phyloP scores from a whole-genome alignment of 1,140 invertebrate genomes.

The Sinella curviseta region DNA sequence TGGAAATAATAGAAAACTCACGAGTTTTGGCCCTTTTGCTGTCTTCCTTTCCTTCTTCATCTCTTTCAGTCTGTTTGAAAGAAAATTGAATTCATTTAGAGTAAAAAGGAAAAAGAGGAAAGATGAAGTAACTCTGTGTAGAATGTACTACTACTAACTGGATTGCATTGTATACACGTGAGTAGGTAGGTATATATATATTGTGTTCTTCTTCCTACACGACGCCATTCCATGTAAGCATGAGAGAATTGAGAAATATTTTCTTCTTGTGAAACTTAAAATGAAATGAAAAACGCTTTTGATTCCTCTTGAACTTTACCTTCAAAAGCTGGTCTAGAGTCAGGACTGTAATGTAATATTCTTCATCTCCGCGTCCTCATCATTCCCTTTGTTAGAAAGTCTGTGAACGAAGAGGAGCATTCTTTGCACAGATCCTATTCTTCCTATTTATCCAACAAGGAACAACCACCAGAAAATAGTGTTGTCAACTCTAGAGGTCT shows the following conservation, averaged over 20 bases:
- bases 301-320: conserved; percentile 16
- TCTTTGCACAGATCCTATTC: background rate
- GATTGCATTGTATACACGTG: too few relatives aligned
- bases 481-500: background rate
- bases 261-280: too few relatives aligned
- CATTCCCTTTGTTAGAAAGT: background rate
- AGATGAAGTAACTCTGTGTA: background rate
- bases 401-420: background rate
- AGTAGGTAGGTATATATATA: too few relatives aligned
- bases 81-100: conserved; percentile 20
- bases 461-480: background rate
- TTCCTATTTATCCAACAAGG: background rate
- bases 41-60: background rate
- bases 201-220: too few relatives aligned
- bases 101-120: background rate
- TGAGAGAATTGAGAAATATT: too few relatives aligned
- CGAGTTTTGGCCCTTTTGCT: background rate
- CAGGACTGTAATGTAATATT: background rate
- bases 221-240: too few relatives aligned
- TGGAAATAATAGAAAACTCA: conserved; percentile 22
- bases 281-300: background rate
- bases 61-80: background rate
- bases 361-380: too few relatives aligned
- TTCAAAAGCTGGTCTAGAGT: background rate
- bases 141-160: too few relatives aligned